These are phyloP conservation scores for Saccostrea echinata DNA, from an alignment of 1,140 invertebrate genomes.

Conservation along the genomic window DNA sequence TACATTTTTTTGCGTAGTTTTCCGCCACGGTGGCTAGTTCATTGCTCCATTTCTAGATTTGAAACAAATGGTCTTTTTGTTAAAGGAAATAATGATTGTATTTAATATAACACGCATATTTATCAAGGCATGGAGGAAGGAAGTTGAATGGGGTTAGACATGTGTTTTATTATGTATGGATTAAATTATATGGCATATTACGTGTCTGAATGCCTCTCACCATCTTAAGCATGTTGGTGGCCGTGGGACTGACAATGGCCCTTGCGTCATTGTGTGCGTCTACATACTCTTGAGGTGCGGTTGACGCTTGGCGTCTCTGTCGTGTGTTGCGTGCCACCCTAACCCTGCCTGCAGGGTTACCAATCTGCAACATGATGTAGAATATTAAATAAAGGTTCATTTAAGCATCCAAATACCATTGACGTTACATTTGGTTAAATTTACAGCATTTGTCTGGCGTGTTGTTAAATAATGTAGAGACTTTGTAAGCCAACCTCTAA, in stretches of 20 bases:
- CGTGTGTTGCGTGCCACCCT: background rate
- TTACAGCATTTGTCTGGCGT: background rate
- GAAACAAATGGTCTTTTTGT: no score
- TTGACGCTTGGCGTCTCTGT: background rate
- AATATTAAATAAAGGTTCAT: background rate
- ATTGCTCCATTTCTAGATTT: conserved; percentile 46
- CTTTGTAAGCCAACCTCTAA: background rate
- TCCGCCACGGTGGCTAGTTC: conserved; percentile 50
- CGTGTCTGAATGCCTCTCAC: background rate
- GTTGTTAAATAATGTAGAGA: background rate
- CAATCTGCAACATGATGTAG: background rate
- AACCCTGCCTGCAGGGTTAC: conserved; percentile 28
- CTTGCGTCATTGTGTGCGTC: conserved; percentile 40
- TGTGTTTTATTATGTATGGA: no score
- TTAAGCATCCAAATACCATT: background rate
- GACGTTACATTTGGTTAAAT: background rate
- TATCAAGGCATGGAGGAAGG: no score
- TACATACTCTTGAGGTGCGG: background rate
- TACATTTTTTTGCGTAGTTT: conserved; percentile 51
- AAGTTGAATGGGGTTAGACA: no score
- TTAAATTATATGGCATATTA: no score
- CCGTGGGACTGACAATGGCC: background rate
- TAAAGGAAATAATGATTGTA: no score
- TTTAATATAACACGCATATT: no score
- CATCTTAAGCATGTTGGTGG: conserved; percentile 32